Percentiles rank a stretch among this genome's conserved stretches.
Conservation (phyloP, 2,113 vertebrate species). For the Tragelaphus strepsiceros region DNA sequence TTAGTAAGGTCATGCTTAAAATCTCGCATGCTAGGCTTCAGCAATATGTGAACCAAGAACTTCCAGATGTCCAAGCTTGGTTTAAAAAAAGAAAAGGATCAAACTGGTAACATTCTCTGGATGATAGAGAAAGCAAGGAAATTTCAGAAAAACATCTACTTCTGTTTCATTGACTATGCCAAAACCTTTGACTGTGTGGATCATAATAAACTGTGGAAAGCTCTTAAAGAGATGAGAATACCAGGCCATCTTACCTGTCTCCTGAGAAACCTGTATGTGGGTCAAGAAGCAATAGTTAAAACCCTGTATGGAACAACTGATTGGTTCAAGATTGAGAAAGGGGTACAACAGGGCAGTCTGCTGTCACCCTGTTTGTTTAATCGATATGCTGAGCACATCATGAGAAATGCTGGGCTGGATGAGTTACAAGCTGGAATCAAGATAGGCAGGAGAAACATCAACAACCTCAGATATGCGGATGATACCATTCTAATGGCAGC, state of each 20-base stretch:
- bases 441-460: background rate
- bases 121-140: background rate
- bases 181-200: background rate
- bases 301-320: background rate
- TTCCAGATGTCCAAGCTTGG: background rate
- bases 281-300: background rate
- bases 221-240: background rate
- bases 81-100: background rate
- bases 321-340: background rate
- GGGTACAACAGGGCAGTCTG: background rate
- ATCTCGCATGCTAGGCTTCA: background rate
- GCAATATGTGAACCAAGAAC: background rate
- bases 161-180: background rate
- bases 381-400: accelerated
- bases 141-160: background rate
- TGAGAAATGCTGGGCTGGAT: background rate
- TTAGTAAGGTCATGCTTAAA: background rate
- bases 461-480: background rate
- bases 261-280: background rate
- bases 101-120: background rate
- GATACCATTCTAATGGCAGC: background rate
- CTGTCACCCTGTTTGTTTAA: background rate
- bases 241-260: background rate
- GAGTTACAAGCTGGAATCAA: background rate
- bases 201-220: background rate